Percentiles rank a stretch among this genome's conserved stretches.
Evolutionary conservation across 2,888 invertebrate genomes (phyloP).

Genomic region (Beris chalybata): DNA sequence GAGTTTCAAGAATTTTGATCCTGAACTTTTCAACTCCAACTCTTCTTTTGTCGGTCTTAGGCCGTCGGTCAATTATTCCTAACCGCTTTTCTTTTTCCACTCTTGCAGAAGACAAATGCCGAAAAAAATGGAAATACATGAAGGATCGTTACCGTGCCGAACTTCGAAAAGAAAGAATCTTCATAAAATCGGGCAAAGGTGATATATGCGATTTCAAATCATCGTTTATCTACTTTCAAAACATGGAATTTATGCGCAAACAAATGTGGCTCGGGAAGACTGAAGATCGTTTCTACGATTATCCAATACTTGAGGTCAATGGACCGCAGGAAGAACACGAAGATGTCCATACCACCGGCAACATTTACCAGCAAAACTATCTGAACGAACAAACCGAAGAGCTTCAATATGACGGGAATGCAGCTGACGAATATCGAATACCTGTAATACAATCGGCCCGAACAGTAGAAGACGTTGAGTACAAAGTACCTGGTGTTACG

Average conservation of each 20-base stretch:
- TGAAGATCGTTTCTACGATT: constrained; percentile 19
- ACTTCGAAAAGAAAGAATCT: constrained; percentile 19
- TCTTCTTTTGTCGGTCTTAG: no score
- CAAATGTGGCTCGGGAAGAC: constrained; percentile 28
- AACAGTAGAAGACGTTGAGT: not conserved
- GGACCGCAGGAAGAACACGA: not conserved
- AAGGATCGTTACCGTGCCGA: constrained; percentile 26
- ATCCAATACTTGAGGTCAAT: not conserved
- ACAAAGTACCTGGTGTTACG: constrained; percentile 14
- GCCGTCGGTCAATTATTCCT: no score
- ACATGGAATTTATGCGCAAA: constrained; percentile 26
- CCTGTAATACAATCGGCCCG: not conserved
- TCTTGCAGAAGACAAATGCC: constrained; percentile 19
- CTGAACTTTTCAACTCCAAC: no score
- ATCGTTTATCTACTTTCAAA: constrained; percentile 9
- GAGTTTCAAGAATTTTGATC: no score
- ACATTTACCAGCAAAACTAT: constrained; percentile 7
- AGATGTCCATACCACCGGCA: not conserved
- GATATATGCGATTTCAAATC: constrained; percentile 21
- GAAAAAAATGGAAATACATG: constrained; percentile 28
- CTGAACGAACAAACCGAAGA: not conserved
- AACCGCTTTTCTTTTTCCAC: not conserved
- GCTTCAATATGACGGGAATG: not conserved
- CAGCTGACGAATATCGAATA: not conserved
- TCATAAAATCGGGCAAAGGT: constrained; percentile 4